A percentile compares a stretch with the other conserved stretches of the same genome.
Evolutionary conservation across 2,797 vertebrate genomes (phyloP).

Genomic region (Chrosomus eos): DNA sequence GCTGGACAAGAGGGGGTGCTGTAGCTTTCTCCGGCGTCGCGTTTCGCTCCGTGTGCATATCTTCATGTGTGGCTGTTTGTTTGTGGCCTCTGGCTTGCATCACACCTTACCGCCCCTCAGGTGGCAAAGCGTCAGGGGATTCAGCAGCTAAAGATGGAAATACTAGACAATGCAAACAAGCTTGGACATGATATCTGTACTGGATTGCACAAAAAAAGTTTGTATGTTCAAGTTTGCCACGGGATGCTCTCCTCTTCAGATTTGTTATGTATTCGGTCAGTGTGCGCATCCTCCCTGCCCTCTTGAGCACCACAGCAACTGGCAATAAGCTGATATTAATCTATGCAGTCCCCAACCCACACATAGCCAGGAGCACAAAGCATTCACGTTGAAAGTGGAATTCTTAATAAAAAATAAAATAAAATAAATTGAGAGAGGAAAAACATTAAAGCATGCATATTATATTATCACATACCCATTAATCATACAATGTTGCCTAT

Average conservation of each 20-base stretch:
- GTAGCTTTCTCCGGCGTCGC: constrained; percentile 16
- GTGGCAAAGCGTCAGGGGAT: constrained; percentile 63
- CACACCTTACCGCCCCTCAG: constrained; percentile 60
- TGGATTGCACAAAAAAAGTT: constrained; percentile 78
- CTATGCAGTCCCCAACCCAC: constrained; percentile 76
- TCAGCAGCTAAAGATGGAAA: constrained; percentile 68
- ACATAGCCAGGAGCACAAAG: constrained; percentile 56
- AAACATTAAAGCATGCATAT: constrained; percentile 2
- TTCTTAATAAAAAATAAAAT: not conserved
- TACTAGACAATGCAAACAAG: constrained; percentile 61
- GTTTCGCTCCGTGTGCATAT: constrained; percentile 37
- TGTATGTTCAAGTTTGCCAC: constrained; percentile 64
- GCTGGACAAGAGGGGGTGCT: constrained; percentile 40
- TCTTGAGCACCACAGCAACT: constrained; percentile 64
- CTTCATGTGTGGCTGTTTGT: constrained; percentile 48
- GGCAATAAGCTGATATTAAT: constrained; percentile 67
- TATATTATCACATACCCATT: constrained; percentile 45
- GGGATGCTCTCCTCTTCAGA: constrained; percentile 73
- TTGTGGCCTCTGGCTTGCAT: constrained; percentile 60
- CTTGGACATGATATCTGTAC: constrained; percentile 72
- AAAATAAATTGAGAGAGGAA: not conserved
- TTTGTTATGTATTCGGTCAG: constrained; percentile 82
- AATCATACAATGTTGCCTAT: constrained; percentile 46
- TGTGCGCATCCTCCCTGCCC: constrained; percentile 58
- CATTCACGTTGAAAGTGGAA: constrained; percentile 32